Conservation (phyloP, 2,113 vertebrate genomes). For the Nothobranchius furzeri region DNA sequence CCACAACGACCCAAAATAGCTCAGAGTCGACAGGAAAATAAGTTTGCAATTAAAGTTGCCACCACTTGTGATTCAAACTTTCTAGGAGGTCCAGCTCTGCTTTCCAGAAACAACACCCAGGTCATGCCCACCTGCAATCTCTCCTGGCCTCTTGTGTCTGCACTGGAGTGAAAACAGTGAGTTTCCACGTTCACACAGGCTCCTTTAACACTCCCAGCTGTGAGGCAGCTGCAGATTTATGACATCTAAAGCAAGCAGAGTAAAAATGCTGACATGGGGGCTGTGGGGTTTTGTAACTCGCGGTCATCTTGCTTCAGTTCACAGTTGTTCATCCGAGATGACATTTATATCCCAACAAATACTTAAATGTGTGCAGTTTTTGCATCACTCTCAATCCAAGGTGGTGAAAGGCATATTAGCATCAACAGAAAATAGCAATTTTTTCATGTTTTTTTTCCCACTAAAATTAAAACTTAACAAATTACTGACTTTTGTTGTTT, state of each 20-base stretch:
- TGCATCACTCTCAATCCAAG: too few relatives aligned
- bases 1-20: neutral
- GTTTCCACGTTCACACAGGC: slow-evolving; percentile 40
- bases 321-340: neutral
- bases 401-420: too few relatives aligned
- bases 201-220: slow-evolving; percentile 14
- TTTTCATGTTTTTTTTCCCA: too few relatives aligned
- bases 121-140: slow-evolving; percentile 27
- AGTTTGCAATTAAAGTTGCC: neutral
- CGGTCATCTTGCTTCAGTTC: neutral
- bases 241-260: slow-evolving; percentile 18
- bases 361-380: too few relatives aligned
- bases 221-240: slow-evolving; percentile 24
- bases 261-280: slow-evolving; percentile 1
- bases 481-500: too few relatives aligned
- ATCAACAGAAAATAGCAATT: too few relatives aligned
- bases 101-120: neutral
- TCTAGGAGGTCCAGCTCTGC: slow-evolving; percentile 2
- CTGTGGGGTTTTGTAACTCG: slow-evolving; percentile 4
- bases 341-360: too few relatives aligned
- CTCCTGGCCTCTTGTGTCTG: slow-evolving; percentile 33
- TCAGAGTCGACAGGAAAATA: neutral
- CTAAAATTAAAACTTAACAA: too few relatives aligned
- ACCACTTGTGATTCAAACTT: neutral
- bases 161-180: slow-evolving; percentile 52